Conservation (phyloP, 2,888 invertebrate species). For the Andrena trimmerana region DNA sequence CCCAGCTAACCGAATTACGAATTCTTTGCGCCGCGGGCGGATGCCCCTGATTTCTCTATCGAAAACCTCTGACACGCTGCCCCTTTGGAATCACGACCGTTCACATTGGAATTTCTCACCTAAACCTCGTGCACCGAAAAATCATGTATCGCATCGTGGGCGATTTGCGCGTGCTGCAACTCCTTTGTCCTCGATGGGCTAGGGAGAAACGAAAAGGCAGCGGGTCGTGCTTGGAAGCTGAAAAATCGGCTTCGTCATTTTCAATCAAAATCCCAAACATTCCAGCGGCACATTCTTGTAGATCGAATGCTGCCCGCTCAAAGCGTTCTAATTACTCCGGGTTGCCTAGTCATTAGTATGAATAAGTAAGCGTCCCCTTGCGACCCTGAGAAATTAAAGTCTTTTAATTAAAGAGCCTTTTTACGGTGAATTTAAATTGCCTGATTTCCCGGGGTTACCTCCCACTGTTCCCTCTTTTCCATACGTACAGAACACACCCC, state of each 20-base stretch:
- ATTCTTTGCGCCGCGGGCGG: constrained; percentile 51
- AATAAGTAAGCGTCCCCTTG: constrained; percentile 76
- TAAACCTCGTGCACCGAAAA: neutral
- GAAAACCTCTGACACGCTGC: constrained; percentile 19
- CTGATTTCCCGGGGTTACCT: constrained; percentile 76
- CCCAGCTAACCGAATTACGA: constrained; percentile 51
- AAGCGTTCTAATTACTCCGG: constrained; percentile 73
- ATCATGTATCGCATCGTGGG: neutral
- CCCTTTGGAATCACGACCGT: constrained; percentile 13
- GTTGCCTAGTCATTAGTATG: constrained; percentile 80
- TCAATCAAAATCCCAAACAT: constrained; percentile 53
- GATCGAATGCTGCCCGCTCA: constrained; percentile 50
- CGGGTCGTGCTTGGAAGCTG: neutral
- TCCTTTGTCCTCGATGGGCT: neutral
- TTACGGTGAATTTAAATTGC: constrained; percentile 83
- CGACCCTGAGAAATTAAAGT: constrained; percentile 79
- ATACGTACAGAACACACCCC: constrained; percentile 17
- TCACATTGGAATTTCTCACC: neutral
- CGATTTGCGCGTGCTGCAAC: neutral
- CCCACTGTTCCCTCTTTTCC: constrained; percentile 39
- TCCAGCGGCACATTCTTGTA: constrained; percentile 37
- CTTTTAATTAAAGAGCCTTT: constrained; percentile 82
- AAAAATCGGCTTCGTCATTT: constrained; percentile 22
- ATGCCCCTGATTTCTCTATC: constrained; percentile 32
- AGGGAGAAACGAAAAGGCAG: neutral